These are phyloP conservation scores for Caenorhabditis tropicalis DNA, from an alignment of 1,140 invertebrate genomes.

Conservation along the genomic window DNA sequence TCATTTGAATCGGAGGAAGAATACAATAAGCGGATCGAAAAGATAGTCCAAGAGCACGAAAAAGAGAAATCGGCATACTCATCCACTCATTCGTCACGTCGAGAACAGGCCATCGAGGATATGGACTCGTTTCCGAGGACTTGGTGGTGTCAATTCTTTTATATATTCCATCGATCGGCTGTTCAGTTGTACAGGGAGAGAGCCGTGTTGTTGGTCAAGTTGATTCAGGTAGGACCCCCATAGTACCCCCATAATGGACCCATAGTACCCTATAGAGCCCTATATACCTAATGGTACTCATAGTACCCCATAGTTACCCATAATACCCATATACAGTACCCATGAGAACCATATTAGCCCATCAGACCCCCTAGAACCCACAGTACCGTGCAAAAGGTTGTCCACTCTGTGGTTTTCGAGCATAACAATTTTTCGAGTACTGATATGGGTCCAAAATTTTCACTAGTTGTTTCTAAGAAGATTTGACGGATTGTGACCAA, in stretches of 20 bases:
- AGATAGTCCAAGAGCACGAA: not conserved
- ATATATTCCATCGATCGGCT: not conserved
- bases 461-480: no score
- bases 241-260: not conserved
- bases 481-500: no score
- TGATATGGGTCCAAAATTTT: no score
- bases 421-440: no score
- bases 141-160: not conserved
- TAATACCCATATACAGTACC: no score
- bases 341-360: no score
- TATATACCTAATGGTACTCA: no score
- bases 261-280: no score
- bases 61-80: not conserved
- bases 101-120: not conserved
- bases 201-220: not conserved
- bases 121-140: not conserved
- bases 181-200: not conserved
- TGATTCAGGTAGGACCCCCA: not conserved
- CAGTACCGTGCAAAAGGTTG: no score
- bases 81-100: not conserved
- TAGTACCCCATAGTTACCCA: no score
- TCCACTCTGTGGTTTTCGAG: no score
- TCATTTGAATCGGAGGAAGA: not conserved
- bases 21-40: not conserved
- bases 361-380: no score